phyloP scores from a whole-genome alignment of 2,113 vertebrate species.

The Eublepharis macularius region DNA sequence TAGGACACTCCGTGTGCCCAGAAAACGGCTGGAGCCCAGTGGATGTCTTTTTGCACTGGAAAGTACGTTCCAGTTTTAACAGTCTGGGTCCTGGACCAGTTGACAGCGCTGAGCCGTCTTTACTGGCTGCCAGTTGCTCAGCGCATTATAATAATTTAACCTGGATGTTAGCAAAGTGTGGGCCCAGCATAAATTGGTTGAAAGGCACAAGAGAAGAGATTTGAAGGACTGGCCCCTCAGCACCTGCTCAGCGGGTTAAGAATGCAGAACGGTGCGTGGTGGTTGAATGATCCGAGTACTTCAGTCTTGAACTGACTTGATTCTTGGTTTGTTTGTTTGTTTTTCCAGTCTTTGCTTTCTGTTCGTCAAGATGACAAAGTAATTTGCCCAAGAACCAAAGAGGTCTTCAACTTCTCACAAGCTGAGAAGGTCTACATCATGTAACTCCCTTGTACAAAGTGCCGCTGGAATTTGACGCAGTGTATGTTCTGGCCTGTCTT shows the following conservation, averaged over 20 bases:
- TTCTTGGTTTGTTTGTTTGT: background rate
- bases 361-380: constrained; percentile 99
- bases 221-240: too few relatives aligned
- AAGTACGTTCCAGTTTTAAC: too few relatives aligned
- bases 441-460: constrained; percentile 78
- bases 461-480: constrained; percentile 65
- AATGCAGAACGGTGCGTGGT: background rate
- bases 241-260: background rate
- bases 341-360: constrained; percentile 92
- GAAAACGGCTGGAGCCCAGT: too few relatives aligned
- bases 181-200: too few relatives aligned
- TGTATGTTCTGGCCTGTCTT: constrained; percentile 64
- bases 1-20: too few relatives aligned
- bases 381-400: constrained; percentile 99
- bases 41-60: too few relatives aligned
- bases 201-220: too few relatives aligned
- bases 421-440: constrained; percentile 99
- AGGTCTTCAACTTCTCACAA: constrained; percentile 99
- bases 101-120: too few relatives aligned
- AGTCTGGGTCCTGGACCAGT: too few relatives aligned
- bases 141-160: too few relatives aligned
- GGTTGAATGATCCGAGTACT: background rate
- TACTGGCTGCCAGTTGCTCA: too few relatives aligned
- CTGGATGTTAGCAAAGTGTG: too few relatives aligned
- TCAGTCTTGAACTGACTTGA: background rate